These are phyloP conservation scores for Anolis apletophallus DNA, from an alignment of 2,797 vertebrate species.

Conservation along the genomic window DNA sequence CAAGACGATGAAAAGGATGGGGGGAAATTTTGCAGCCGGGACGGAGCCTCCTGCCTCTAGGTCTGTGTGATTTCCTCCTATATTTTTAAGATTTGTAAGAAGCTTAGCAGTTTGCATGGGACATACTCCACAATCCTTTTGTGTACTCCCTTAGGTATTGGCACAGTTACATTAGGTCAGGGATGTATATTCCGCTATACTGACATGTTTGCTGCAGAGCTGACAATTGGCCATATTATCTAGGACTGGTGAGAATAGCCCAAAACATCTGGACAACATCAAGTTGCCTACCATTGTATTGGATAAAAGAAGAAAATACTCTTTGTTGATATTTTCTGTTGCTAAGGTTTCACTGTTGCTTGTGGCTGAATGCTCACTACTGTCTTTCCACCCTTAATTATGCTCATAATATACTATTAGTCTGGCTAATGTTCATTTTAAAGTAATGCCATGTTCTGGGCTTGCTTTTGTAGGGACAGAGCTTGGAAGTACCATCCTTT, in stretches of 20 bases:
- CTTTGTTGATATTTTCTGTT: neutral
- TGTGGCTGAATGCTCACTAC: neutral
- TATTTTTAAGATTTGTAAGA: neutral
- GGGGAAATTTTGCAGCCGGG: no score
- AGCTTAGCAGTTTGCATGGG: no score
- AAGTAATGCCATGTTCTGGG: neutral
- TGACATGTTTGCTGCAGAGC: neutral
- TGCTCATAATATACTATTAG: neutral
- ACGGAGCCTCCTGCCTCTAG: no score
- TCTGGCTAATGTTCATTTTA: neutral
- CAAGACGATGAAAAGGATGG: no score
- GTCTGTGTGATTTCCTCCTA: neutral
- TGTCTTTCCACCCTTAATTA: neutral
- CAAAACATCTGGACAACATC: neutral
- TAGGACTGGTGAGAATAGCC: neutral
- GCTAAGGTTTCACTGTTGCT: neutral
- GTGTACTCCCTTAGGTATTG: neutral
- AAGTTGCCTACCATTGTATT: neutral
- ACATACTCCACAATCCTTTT: neutral
- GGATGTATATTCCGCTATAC: neutral
- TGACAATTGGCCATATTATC: neutral
- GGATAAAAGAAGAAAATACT: neutral
- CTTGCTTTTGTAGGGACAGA: neutral
- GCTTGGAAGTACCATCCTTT: no score
- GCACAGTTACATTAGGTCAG: neutral